Conservation (phyloP, 2,113 vertebrate species). For the Anoplopoma fimbria region DNA sequence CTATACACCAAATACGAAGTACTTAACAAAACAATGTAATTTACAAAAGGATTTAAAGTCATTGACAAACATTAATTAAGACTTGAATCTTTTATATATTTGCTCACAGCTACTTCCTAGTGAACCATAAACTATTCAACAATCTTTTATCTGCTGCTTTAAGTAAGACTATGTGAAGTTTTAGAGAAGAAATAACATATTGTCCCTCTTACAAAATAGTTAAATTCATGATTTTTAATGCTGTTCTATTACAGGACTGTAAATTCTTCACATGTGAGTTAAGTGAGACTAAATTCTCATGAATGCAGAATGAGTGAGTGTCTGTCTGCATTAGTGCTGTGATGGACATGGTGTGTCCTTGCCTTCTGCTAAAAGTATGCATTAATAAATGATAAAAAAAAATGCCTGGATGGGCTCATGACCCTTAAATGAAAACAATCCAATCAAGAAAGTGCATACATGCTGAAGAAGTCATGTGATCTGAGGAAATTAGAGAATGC, state of each 20-base stretch:
- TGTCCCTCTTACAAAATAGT: not conserved
- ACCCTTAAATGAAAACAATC: not conserved
- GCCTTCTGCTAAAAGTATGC: not conserved
- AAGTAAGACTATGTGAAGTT: not conserved
- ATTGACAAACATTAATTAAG: too few relatives aligned
- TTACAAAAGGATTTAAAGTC: too few relatives aligned
- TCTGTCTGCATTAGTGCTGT: not conserved
- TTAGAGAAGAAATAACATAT: too few relatives aligned
- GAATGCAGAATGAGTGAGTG: not conserved
- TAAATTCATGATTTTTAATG: not conserved
- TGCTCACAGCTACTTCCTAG: not conserved
- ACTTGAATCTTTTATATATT: too few relatives aligned
- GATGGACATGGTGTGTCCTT: not conserved
- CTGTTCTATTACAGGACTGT: not conserved
- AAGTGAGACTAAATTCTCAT: not conserved
- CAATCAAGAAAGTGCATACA: not conserved
- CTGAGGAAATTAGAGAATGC: conserved; percentile 5
- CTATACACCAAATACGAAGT: too few relatives aligned
- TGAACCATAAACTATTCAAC: not conserved
- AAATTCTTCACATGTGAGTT: not conserved
- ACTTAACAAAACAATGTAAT: too few relatives aligned
- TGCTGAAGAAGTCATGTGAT: not conserved
- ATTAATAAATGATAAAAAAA: not conserved
- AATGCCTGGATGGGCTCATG: not conserved
- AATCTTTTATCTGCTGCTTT: not conserved